Base-by-base conservation (phyloP, 1,140 invertebrate species). In the Diuraphis noxia region DNA sequence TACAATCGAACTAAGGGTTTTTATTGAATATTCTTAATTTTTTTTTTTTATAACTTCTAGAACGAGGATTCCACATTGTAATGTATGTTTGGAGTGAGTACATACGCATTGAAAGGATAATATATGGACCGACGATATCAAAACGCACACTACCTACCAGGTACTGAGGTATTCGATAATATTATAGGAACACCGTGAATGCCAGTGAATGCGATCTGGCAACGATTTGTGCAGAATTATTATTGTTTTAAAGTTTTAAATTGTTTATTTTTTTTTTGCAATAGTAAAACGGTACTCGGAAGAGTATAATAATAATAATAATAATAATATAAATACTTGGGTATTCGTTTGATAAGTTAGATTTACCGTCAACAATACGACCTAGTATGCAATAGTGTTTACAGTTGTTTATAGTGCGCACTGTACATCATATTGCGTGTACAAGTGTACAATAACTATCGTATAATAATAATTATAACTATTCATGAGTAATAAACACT, bases 381-480 rank as follows among this genome's bases (percentile, higher is more conserved):
- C 46, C 19, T 21, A 63, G 56, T 63, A 63, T 63, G 56, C 56
- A 30, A 63, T 63, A 63, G 30, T 72, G 56, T 72, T n/a, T 72
- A 72, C 56, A 72, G n/a, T 72, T n/a, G n/a, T 72, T 72, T 72
- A 72, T 72, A 72, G 56, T n/a, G 21, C 13, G 30, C 30, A 72
- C 56, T 72, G 56, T 72, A n/a, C 56, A 72, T n/a, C 56, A 72
- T 72, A 72, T n/a, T 72, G 56, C 56, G n/a, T n/a, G 30, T 72
- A n/a, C 56, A 63, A 63, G 56, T 63, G 56, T 63, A 72, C 56
- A 72, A 72, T 72, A 34, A 72, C 56, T 72, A 72, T n/a, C 30
- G 56, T n/a, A 72, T 72, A 72, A 72, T 72, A n/a, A 72, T 72
- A 72, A 72, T 72, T 72, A 72, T 72, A 72, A 72, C 56, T 72